phyloP scores from a whole-genome alignment of 1,140 invertebrate genomes.

The Monochamus saltuarius region DNA sequence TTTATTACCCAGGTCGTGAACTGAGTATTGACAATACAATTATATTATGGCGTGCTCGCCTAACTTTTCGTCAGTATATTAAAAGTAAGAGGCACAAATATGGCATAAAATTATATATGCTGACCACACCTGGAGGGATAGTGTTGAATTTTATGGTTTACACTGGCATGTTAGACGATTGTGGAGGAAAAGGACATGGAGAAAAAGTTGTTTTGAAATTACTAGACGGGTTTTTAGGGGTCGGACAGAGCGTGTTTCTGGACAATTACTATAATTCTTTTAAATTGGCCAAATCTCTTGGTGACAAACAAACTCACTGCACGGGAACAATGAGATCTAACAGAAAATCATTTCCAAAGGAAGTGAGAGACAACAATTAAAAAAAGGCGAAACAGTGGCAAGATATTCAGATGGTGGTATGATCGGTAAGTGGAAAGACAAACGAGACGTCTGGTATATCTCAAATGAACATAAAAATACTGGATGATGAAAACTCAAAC shows the following conservation, averaged over 20 bases:
- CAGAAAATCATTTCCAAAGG: conserved; percentile 35
- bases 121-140: conserved; percentile 44
- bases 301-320: conserved; percentile 41
- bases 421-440: conserved; percentile 48
- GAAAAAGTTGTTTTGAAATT: conserved; percentile 39
- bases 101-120: conserved; percentile 47
- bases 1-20: no score
- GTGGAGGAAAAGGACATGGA: conserved; percentile 30
- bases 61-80: conserved; percentile 49
- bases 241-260: conserved; percentile 46
- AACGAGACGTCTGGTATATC: conserved; percentile 43
- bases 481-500: no score
- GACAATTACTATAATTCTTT: conserved; percentile 52
- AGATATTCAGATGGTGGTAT: conserved; percentile 30
- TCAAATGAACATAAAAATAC: conserved; percentile 36
- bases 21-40: no score
- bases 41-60: no score
- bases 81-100: no score
- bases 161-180: conserved; percentile 24
- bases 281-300: conserved; percentile 43
- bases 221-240: conserved; percentile 35
- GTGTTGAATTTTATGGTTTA: conserved; percentile 39
- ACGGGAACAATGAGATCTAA: conserved; percentile 46
- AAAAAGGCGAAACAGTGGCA: conserved; percentile 38
- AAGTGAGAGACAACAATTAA: conserved; percentile 23